phyloP scores from a whole-genome alignment of 2,113 vertebrate genomes.

The Empidonax traillii region DNA sequence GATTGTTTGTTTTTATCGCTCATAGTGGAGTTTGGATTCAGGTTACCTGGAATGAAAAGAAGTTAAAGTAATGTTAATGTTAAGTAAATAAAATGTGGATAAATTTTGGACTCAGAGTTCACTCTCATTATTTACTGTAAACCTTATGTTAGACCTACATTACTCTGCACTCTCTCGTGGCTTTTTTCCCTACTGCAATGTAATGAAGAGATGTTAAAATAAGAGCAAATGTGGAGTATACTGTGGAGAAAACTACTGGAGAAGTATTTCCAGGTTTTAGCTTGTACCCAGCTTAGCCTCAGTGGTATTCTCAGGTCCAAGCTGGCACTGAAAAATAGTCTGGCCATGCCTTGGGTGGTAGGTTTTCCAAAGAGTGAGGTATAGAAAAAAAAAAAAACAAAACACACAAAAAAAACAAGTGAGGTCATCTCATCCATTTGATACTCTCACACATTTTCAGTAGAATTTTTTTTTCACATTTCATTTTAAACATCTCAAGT shows the following conservation, averaged over 20 bases:
- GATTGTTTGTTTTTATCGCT: constrained; percentile 60
- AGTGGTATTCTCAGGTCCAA: not conserved
- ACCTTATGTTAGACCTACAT: not conserved
- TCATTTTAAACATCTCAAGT: not conserved
- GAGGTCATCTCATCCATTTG: not conserved
- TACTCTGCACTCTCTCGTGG: not conserved
- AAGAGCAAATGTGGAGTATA: not conserved
- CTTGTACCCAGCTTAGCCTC: not conserved
- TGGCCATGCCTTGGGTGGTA: not conserved
- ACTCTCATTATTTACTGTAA: not conserved
- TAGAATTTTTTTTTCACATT: not conserved
- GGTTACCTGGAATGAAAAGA: constrained; percentile 57
- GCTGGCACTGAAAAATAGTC: not conserved
- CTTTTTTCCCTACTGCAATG: constrained; percentile 1
- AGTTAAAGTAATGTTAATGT: not conserved
- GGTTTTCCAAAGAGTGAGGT: not conserved
- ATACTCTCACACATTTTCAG: not conserved
- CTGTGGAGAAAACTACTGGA: not conserved
- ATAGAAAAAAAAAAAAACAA: not conserved
- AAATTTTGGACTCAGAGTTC: not conserved
- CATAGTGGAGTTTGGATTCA: constrained; percentile 39
- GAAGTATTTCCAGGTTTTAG: not conserved
- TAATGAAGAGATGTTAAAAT: not conserved
- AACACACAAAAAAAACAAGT: not conserved
- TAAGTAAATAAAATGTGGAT: not conserved